phyloP scores from a whole-genome alignment of 2,888 invertebrate genomes.

The Sminthurides aquaticus region DNA sequence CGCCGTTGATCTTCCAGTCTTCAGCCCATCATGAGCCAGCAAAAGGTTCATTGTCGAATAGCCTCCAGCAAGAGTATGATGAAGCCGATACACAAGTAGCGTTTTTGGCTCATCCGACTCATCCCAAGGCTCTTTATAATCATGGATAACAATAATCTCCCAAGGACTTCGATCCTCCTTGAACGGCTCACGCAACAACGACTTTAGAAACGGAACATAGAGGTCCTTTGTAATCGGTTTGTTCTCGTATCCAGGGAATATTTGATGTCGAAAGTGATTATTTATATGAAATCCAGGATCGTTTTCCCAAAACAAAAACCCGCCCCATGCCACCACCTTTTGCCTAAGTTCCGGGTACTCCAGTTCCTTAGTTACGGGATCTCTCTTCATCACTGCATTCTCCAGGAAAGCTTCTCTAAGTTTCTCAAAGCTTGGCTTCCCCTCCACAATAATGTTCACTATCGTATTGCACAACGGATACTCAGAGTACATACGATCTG shows the following conservation, averaged over 20 bases:
- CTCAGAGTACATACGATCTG: conserved; percentile 1
- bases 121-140: conserved; percentile 6
- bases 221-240: not conserved
- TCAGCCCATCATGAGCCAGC: not conserved
- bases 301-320: conserved; percentile 13
- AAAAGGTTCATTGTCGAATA: conserved; percentile 9
- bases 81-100: conserved; percentile 25
- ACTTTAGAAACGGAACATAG: conserved; percentile 1
- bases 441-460: conserved; percentile 7
- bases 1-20: not conserved
- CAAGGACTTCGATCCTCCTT: conserved; percentile 28
- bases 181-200: conserved; percentile 16
- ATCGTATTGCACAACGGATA: conserved; percentile 4
- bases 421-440: not conserved
- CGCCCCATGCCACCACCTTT: conserved; percentile 1
- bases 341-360: conserved; percentile 9
- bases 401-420: not conserved
- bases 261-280: conserved; percentile 4
- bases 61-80: conserved; percentile 31
- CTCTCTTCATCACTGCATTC: not conserved
- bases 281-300: conserved; percentile 8
- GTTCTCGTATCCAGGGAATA: conserved; percentile 5
- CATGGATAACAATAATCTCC: conserved; percentile 31
- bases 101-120: not conserved
- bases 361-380: not conserved